Base-by-base conservation (phyloP, 2,888 invertebrate genomes). In the Drosophila greeni region DNA sequence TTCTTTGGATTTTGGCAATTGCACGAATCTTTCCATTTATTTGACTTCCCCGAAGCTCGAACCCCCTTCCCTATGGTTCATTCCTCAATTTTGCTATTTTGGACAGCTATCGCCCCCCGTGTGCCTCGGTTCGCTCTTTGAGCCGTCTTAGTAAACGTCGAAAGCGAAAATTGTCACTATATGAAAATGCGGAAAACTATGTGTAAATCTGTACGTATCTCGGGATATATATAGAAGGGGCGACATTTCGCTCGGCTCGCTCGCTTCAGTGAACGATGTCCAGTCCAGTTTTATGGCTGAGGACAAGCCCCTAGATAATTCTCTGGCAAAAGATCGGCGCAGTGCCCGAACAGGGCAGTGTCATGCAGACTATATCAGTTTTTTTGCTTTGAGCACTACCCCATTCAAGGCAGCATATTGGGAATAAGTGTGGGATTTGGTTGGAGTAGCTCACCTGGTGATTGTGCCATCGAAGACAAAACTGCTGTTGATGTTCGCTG, bases 391-490 rank as follows among this genome's bases (percentile, higher is more conserved):
- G 12, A 20, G 31, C 45, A 47, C 45, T 31, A 47, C 5, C 45
- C 31, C 45, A 31, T 20, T 20, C 18, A 9, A 47, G 31, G 18
- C 5, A 14, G 31, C 14, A 9, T 31, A 45, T 31, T 20, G 18
- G 18, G 29, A 8, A 47, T 31, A 31, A 31, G 14, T 47, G 31
- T 31, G 31, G 31, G 31, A 47, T 47, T 31, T 11, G 9, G 2
- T 18, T 33, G 4, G 37, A 23, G 33, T 12, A 14, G n/a, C 49
- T 91, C 90, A 92, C 92, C 91, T 93, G 93, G 89, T 93, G 94
- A 89, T 95, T 95, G 90, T 95, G 95, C 95, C 95, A 95, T 88
- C 95, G 92, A 86, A 95, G 91, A 88, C 95, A 95, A 90, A 95
- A 95, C 89, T 95, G 95, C 89, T 94, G 94, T 66, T 87, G 87